These are phyloP conservation scores for Cephus runcator DNA, from an alignment of 2,888 invertebrate species.

Conservation along the genomic window DNA sequence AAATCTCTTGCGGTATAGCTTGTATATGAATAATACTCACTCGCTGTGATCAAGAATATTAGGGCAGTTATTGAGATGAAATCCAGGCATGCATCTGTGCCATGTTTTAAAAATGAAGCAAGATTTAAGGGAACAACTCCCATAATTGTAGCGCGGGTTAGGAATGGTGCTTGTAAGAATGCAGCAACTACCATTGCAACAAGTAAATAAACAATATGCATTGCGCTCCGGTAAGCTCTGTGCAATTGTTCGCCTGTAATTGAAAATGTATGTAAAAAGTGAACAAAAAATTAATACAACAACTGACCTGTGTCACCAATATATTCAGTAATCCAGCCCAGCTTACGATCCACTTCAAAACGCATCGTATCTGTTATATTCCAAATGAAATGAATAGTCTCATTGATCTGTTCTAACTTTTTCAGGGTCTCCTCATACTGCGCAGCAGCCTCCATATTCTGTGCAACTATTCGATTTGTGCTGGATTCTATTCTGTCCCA, in stretches of 20 bases:
- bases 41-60: constrained; percentile 56
- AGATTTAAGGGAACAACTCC: constrained; percentile 58
- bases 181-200: constrained; percentile 59
- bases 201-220: constrained; percentile 55
- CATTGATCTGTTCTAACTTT: constrained; percentile 68
- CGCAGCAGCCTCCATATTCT: constrained; percentile 65
- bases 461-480: constrained; percentile 63
- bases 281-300: constrained; percentile 3
- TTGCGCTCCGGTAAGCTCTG: constrained; percentile 44
- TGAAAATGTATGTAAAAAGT: constrained; percentile 7
- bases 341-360: constrained; percentile 54
- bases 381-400: constrained; percentile 65
- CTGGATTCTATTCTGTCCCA: constrained; percentile 68
- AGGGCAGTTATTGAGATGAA: constrained; percentile 56
- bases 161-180: constrained; percentile 57
- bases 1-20: not conserved
- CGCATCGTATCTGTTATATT: constrained; percentile 54
- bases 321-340: constrained; percentile 58
- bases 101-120: constrained; percentile 54
- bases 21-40: constrained; percentile 39
- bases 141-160: constrained; percentile 56
- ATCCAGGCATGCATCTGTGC: constrained; percentile 53
- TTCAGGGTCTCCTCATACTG: constrained; percentile 68
- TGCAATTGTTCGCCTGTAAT: constrained; percentile 55
- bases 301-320: constrained; percentile 55